These are phyloP conservation scores for Eufriesea mexicana DNA, from an alignment of 1,140 invertebrate genomes.

Conservation along the genomic window DNA sequence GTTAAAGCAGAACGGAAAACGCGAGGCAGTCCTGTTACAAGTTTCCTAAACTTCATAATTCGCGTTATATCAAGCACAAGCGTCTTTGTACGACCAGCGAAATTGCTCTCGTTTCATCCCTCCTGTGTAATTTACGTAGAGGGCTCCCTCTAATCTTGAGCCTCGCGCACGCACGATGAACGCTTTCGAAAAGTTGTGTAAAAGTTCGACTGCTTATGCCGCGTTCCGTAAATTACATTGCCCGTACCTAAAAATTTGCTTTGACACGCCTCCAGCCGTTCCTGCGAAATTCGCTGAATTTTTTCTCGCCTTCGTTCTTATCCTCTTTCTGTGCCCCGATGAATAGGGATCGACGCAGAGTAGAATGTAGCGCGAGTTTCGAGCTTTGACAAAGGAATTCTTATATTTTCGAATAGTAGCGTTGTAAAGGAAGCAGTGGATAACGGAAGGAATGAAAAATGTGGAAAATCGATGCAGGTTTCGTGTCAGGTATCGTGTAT, in stretches of 20 bases:
- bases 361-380: not conserved
- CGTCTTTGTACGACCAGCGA: not conserved
- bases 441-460: too few species aligned
- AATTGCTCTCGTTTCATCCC: not conserved
- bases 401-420: not conserved
- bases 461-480: too few species aligned
- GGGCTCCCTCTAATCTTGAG: conserved; percentile 21
- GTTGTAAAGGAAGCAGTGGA: not conserved
- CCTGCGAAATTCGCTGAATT: not conserved
- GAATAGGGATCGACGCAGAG: not conserved
- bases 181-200: not conserved
- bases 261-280: not conserved
- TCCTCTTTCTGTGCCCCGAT: not conserved
- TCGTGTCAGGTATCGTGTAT: too few species aligned
- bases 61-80: not conserved
- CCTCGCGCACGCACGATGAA: not conserved
- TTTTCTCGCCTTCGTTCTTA: too few species aligned
- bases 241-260: not conserved
- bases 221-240: not conserved
- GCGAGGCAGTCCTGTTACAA: not conserved
- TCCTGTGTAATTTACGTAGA: not conserved
- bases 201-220: not conserved
- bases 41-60: conserved; percentile 21
- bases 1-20: not conserved
- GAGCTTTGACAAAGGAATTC: too few species aligned